Base-by-base conservation (phyloP, 2,797 vertebrate genomes). In the Nyctalus aviator region DNA sequence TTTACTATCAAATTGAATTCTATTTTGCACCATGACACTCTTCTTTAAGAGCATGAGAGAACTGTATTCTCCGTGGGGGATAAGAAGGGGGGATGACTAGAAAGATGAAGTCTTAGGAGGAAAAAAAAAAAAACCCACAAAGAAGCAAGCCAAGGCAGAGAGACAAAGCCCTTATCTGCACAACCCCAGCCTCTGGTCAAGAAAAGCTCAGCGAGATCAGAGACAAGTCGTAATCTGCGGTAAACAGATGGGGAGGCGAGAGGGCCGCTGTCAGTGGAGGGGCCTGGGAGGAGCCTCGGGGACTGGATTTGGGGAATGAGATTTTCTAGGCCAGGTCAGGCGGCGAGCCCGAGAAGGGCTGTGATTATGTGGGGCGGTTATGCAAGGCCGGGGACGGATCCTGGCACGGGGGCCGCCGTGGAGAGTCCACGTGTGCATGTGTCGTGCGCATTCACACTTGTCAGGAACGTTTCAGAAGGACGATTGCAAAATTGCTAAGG, bases 171-270 rank as follows among this genome's bases (percentile, higher is more conserved):
- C 92, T 90, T 87, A 73, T 82, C 13, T 95, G 76, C n/a, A 90
- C 66, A 91, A 35, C 41, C 73, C 95, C 73, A 93, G 92, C 78
- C 83, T 93, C 89, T 94, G 72, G 95, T 90, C 92, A 94, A 90
- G 93, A 71, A 92, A 96, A 88, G 35, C 91, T 92, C 75, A 66
- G 48, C 6, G 41, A 89, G 92, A 93, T 96, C 90, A 95, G 91
- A 94, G 90, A 75, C 48, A 66, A 84, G 41, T 96, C 14, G 13
- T 94, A 68, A 91, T 97, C 79, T 91, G 35, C 46, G 79, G 92
- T 21, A 50, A 89, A 27, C 86, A 72, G 37, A 46, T 62, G 85
- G 92, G 90, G n/a, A 89, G 25, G 85, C 41, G 0, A 1, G 72
- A 91, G 15, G 3, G 90, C 4, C 27, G 6, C 30, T 57, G 79